Evolutionary conservation across 2,888 invertebrate species (phyloP).

Genomic region (Isotomurus palustris): DNA sequence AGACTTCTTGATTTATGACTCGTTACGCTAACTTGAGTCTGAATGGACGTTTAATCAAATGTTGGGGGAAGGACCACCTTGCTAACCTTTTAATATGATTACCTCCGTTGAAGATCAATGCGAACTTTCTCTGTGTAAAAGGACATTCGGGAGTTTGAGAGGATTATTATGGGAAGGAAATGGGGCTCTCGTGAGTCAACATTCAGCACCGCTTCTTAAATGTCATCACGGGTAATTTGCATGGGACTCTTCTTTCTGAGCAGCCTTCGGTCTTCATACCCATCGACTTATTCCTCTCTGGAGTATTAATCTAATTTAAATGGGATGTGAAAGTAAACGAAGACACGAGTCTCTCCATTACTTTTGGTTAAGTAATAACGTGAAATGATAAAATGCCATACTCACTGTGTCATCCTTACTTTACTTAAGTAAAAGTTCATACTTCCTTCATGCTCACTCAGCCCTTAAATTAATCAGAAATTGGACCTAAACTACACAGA

Average conservation of each 20-base stretch:
- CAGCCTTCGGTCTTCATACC: background rate
- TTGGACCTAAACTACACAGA: background rate
- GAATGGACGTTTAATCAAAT: constrained; percentile 49
- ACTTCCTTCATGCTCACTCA: no score
- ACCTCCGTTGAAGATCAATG: constrained; percentile 20
- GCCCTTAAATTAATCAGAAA: background rate
- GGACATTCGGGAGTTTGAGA: no score
- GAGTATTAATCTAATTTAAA: background rate
- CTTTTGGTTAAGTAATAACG: no score
- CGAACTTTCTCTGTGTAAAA: background rate
- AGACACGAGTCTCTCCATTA: background rate
- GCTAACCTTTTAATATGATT: constrained; percentile 47
- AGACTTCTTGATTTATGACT: constrained; percentile 45
- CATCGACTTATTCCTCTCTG: background rate
- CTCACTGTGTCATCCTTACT: no score
- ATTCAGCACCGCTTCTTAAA: constrained; percentile 31
- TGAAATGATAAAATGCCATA: no score
- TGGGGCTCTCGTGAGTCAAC: no score
- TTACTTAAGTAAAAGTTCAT: no score
- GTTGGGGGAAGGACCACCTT: constrained; percentile 24
- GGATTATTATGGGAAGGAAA: no score
- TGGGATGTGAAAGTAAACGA: background rate
- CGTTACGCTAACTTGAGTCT: constrained; percentile 43
- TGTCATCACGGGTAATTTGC: constrained; percentile 46
- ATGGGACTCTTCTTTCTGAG: constrained; percentile 24